Evolutionary conservation across 2,888 invertebrate species (phyloP).

Genomic region (Rhamphomyia laevipes): DNA sequence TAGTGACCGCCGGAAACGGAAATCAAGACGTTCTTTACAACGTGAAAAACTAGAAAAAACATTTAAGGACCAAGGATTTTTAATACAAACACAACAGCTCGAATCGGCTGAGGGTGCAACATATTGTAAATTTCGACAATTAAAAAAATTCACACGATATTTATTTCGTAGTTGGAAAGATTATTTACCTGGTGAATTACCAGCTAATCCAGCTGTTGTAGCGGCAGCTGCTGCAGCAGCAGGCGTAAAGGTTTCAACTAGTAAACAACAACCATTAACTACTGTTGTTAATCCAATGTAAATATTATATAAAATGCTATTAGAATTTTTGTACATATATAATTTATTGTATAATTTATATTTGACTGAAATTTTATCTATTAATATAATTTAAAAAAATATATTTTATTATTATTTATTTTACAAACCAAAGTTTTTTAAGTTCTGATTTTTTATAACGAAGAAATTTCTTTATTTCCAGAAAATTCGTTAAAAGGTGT

Average conservation of each 20-base stretch:
- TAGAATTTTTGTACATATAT: too few species aligned
- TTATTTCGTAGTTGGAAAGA: constrained; percentile 89
- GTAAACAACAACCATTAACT: too few species aligned
- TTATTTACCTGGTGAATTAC: constrained; percentile 62
- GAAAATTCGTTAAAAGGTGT: too few species aligned
- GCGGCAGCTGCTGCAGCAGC: constrained; percentile 18
- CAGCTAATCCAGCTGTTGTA: constrained; percentile 18
- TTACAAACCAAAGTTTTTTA: too few species aligned
- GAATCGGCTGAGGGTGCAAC: constrained; percentile 89
- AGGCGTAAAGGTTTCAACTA: constrained; percentile 15
- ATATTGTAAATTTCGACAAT: constrained; percentile 83
- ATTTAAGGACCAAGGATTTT: constrained; percentile 83
- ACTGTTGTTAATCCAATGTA: too few species aligned
- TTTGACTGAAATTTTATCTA: too few species aligned
- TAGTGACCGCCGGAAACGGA: constrained; percentile 42
- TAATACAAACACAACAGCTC: constrained; percentile 85
- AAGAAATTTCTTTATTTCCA: too few species aligned
- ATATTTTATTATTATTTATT: too few species aligned
- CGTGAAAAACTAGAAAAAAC: constrained; percentile 82
- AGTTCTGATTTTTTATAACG: too few species aligned
- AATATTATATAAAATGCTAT: too few species aligned
- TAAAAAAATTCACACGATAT: constrained; percentile 83
- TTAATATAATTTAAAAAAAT: too few species aligned
- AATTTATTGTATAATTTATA: too few species aligned
- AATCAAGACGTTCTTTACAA: constrained; percentile 70